Evolutionary conservation across 1,140 invertebrate genomes (phyloP), one percentile per base, ranked within the genome.

Genomic region (Watersipora subatra): DNA sequence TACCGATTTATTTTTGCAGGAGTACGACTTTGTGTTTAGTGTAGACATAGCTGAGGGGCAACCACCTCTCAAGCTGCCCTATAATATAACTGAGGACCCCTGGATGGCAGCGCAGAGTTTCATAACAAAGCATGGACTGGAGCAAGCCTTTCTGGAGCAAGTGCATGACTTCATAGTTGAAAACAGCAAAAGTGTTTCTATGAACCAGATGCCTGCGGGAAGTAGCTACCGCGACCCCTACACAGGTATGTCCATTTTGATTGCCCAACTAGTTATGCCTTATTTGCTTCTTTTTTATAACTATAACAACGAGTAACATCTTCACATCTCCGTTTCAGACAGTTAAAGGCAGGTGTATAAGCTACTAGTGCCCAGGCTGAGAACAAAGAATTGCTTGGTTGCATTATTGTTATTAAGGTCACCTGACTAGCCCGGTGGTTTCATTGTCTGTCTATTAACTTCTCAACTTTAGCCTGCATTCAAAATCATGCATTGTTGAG

Each of bases 21-120:
- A 92, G 73, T 97, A 97, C 77, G 94, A 97, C 82, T 96, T 87
- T 81, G 93, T 97, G 22, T 97, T 97, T 77, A 88, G 86, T 69
- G 91, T 98, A 2, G 92, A 95, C 71, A 87, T 97, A 65, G 89
- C 94, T 75, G 92, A 95, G 75, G 90, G 88, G 1, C 85, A 86
- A 58, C 88, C 89, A 1, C 85, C 91, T 0, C 79, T 97, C 1
- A 96, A 97, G 78, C 80, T 98, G 61, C 92, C 92, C 0, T 97
- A 90, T 76, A 97, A 97, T 75, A 84, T 84, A 15, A 73, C 72
- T 25, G 85, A 88, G 71, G 85, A 88, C 72, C 85, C 86, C 0
- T 87, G 84, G 81, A 76, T 82, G 67, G 85, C 84, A 25, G 87
- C 87, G 27, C 85, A 87, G 69, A 77, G 80, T 34, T 88, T 88